phyloP scores from a whole-genome alignment of 2,797 vertebrate species.

The Enteromius afrohamiltoni region DNA sequence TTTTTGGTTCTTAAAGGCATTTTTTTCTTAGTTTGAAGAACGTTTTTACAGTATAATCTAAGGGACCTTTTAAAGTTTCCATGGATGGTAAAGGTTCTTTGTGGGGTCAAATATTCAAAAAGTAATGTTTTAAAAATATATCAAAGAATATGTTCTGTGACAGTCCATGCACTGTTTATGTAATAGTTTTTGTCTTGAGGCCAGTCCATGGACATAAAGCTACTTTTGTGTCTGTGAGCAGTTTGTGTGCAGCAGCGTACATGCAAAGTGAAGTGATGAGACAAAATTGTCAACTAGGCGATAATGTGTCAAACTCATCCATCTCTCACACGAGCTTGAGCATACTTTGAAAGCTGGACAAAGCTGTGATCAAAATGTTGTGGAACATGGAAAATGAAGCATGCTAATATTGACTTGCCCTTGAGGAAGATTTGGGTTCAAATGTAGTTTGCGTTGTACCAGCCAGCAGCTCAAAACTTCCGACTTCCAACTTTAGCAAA shows the following conservation, averaged over 20 bases:
- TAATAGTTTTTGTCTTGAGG: too few relatives aligned
- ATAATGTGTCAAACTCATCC: not conserved
- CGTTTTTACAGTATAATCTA: too few relatives aligned
- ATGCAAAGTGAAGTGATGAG: not conserved
- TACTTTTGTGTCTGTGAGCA: too few relatives aligned
- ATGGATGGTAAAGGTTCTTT: too few relatives aligned
- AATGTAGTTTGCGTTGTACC: not conserved
- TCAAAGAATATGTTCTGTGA: not conserved
- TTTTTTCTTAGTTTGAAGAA: too few relatives aligned
- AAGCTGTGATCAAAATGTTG: not conserved
- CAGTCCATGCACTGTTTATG: not conserved
- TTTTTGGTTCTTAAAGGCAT: too few relatives aligned
- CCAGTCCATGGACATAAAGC: not conserved
- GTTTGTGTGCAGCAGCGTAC: not conserved
- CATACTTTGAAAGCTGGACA: not conserved
- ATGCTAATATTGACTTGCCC: not conserved
- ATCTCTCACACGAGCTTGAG: not conserved
- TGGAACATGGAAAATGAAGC: not conserved
- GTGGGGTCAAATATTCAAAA: not conserved
- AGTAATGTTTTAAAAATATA: not conserved
- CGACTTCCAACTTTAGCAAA: not conserved
- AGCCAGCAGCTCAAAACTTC: not conserved
- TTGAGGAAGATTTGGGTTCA: slow-evolving; percentile 7
- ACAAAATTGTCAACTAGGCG: not conserved
- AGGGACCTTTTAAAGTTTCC: too few relatives aligned